These are phyloP conservation scores for Eristalis tenax DNA, from an alignment of 2,888 invertebrate species.

Conservation along the genomic window DNA sequence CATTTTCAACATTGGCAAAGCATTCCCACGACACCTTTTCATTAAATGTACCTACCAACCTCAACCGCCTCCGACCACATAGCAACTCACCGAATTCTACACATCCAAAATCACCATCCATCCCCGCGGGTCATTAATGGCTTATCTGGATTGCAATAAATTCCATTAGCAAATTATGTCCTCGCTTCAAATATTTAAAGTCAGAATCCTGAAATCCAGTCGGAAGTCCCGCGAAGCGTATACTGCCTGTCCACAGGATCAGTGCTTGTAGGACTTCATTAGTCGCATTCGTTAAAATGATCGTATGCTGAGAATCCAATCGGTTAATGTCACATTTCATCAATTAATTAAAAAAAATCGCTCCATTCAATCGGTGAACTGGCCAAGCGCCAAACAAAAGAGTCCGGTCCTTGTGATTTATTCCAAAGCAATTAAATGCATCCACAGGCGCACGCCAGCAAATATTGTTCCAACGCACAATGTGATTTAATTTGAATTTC, in stretches of 20 bases:
- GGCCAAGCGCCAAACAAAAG: not conserved
- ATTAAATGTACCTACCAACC: not conserved
- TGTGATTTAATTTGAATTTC: conserved; percentile 68
- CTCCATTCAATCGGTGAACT: conserved; percentile 13
- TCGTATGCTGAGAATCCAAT: conserved; percentile 53
- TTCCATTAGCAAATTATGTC: conserved; percentile 1
- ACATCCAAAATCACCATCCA: not conserved
- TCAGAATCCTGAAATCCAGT: not conserved
- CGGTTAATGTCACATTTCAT: conserved; percentile 63
- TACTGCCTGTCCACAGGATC: not conserved
- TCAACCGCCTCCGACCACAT: not conserved
- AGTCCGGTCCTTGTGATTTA: conserved; percentile 52
- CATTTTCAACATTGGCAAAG: too few species aligned
- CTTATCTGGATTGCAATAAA: not conserved
- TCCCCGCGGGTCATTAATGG: not conserved
- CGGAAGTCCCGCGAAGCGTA: not conserved
- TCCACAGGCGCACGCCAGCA: conserved; percentile 17
- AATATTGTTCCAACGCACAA: conserved; percentile 63
- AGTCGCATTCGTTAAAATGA: conserved; percentile 55
- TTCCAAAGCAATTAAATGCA: conserved; percentile 67
- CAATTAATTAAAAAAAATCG: conserved; percentile 61
- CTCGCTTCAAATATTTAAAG: not conserved
- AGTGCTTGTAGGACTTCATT: conserved; percentile 35
- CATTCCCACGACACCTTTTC: not conserved
- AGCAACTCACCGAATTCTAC: not conserved